Evolutionary conservation across 2,113 vertebrate species (phyloP).

Genomic region (western clawed frog (Xenopus tropicalis)): UCB_Xtro_10.0 CM004448.2:34662501-34663000

Average conservation of each 20-base stretch:
- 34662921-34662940: conserved; percentile 8
- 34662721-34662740: conserved; percentile 5
- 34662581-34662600: no score
- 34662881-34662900: conserved; percentile 29
- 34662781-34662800: conserved; percentile 23
- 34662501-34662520: no score
- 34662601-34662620: no score
- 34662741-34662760: conserved; percentile 25
- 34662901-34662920: conserved; percentile 17
- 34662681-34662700: neutral
- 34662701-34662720: neutral
- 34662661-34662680: neutral
- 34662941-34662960: conserved; percentile 3
- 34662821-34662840: conserved; percentile 17
- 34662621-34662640: no score
- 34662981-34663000: neutral
- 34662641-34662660: no score
- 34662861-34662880: conserved; percentile 13
- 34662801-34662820: conserved; percentile 22
- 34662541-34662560: no score
- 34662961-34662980: neutral
- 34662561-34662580: no score
- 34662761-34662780: conserved; percentile 7
- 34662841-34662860: conserved; percentile 31
- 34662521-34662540: no score